Evolutionary conservation across 2,797 vertebrate genomes (phyloP), one percentile per base, ranked within the genome.

Genomic region (Apogon talboti): DNA sequence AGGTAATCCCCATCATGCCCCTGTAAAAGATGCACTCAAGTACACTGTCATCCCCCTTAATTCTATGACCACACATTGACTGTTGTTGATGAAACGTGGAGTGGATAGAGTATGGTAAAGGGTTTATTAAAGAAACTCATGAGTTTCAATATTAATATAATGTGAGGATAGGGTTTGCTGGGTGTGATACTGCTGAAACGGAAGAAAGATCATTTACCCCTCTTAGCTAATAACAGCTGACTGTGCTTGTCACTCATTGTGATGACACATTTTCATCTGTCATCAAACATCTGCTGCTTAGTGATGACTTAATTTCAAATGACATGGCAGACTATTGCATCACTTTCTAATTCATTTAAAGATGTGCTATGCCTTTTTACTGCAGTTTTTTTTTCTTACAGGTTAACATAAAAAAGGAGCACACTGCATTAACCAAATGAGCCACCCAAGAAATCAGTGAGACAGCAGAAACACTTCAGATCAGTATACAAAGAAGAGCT

Each of bases 1-100:
- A 89, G 82, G 52, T 86, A 71, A 88, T 87, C 82, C 52, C 47
- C 58, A 30, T 70, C 50, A 44, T 53, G 65, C 46, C 13, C 38
- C 54, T 63, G 41, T 60, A 47, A 63, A 55, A 72, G 71, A 64
- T 66, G 55, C 30, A 38, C 41, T 24, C 51, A 54, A 44, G 38
- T 21, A 68, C 50, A 21, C 18, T 35, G 30, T 45, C 53, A 19
- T 45, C 33, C 53, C 11, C 10, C 50, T 71, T 55, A 47, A 59
- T 42, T 13, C 18, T 55, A n/a, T 35, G n/a, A 58, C 43, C 16
- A 40, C 4, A 16, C 35, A 47, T 35, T 9, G 33, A 46, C 30
- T 21, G 16, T 10, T 12, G 14, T 5, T 21, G 2, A 2, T 38
- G 4, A 24, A 1, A 3, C 14, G 11, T 11, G 37, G 18, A 21